Evolutionary conservation across 2,888 invertebrate genomes (phyloP), one percentile per base, ranked within the genome.

Genomic region (Pollenia amentaria): DNA sequence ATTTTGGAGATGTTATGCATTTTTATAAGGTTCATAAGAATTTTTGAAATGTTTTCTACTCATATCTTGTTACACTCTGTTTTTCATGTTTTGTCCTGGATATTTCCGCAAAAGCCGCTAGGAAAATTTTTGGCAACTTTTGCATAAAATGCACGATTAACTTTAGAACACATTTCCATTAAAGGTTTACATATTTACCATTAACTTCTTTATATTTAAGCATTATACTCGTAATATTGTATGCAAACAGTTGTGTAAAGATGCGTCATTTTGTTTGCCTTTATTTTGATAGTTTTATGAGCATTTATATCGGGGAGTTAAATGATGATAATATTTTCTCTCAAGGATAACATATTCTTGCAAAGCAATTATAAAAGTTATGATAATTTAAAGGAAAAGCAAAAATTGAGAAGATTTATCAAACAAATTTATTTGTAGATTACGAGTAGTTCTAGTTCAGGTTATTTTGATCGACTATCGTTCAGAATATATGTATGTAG

Each of bases 151-250:
- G 73, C 81, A 81, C 81, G 81, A 55, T 67, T 75, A 29, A 57
- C 73, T 81, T 81, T 73, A 75, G n/a, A 75, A 75, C 75, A 73
- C 81, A 81, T 75, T 81, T 75, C 65, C 73, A 81, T 81, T 67
- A 81, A 65, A 73, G 73, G 81, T 75, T 81, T 60, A 65, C 73
- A 60, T 48, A 75, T 73, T 81, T 75, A 51, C 81, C 80, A 81
- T 73, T 81, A 81, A 73, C 46, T 75, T 48, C n/a, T 38, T 65
- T 60, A 57, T 46, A 21, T n/a, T 53, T 16, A 21, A 21, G 38
- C 18, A 29, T 29, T 29, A 6, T 29, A n/a, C n/a, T n/a, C n/a
- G n/a, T n/a, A 29, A 29, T 6, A 29, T 29, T 29, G 29, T 6
- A 62, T 40, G 12, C n/a, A 3, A 4, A 11, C 29, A 16, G 21